These are phyloP conservation scores for Drosophila anomalata DNA, from an alignment of 2,888 invertebrate genomes.

Conservation along the genomic window DNA sequence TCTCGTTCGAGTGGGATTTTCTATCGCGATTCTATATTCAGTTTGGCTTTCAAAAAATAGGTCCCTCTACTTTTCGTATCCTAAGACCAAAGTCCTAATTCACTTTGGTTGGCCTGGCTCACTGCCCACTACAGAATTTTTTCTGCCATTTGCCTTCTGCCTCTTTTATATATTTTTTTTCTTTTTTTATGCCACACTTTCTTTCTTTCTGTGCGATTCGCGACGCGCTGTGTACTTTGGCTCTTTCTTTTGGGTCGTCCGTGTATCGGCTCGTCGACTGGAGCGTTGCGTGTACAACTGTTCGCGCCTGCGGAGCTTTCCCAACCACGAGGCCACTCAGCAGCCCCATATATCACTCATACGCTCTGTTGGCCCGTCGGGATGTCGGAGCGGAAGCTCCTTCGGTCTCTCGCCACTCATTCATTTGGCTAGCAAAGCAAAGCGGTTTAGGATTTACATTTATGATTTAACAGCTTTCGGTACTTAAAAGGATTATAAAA, in stretches of 20 bases:
- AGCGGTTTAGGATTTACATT: background rate
- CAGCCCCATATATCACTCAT: constrained; percentile 21
- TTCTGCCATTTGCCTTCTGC: constrained; percentile 40
- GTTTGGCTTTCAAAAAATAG: constrained; percentile 2
- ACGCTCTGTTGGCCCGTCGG: constrained; percentile 19
- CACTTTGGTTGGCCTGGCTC: constrained; percentile 46
- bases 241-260: constrained; percentile 39
- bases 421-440: constrained; percentile 14
- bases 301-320: constrained; percentile 78
- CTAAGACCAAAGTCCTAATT: constrained; percentile 34
- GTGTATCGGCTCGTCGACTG: constrained; percentile 74
- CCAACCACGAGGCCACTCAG: constrained; percentile 73
- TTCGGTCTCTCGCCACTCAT: constrained; percentile 8
- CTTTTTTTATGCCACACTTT: constrained; percentile 54
- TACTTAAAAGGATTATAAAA: background rate
- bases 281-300: constrained; percentile 83
- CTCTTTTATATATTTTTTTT: background rate
- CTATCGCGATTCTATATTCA: constrained; percentile 8
- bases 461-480: constrained; percentile 1
- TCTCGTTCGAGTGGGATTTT: constrained; percentile 15
- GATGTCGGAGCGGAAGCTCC: constrained; percentile 7
- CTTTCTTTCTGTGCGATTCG: constrained; percentile 58
- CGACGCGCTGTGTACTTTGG: constrained; percentile 51
- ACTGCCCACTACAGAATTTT: constrained; percentile 34
- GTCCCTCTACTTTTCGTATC: constrained; percentile 25